Evolutionary conservation across 2,888 invertebrate genomes (phyloP), one percentile per base, ranked within the genome.

Genomic region (Chalcis sispes): DNA sequence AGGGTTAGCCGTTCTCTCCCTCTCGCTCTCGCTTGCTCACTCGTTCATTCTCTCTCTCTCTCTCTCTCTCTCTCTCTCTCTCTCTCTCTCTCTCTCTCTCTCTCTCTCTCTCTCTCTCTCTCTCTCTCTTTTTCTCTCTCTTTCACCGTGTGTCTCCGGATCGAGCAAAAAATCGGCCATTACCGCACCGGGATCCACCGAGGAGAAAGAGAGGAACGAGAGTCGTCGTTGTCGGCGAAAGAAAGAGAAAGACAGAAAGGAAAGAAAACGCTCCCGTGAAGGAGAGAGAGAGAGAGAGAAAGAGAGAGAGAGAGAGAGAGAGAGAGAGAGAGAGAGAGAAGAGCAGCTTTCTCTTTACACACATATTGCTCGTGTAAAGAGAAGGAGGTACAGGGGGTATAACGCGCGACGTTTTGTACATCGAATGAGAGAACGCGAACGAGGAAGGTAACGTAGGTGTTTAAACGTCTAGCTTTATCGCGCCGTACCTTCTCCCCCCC

Each of bases 131-230:
- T 50, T 52, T 56, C 62, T 23, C 50, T 54, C 54, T 72, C 59
- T 74, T 50, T 29, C 58, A n/a, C 29, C 18, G 20, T 82, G 82
- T 83, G 84, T 85, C 84, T 84, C 83, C 81, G 82, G 80, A 83
- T 82, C 84, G 77, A 80, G 82, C 83, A 85, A 85, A 85, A 85
- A 85, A 83, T 84, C 82, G 79, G 78, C 85, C 83, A 85, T 85
- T 85, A 83, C 82, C 79, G 82, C 80, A 83, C 82, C 80, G 81
- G 79, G 66, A 52, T 27, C 54, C 70, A 66, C 64, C 74, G 7
- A 52, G 25, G 56, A 58, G 18, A 54, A 40, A 50, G 65, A 65
- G 32, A 36, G n/a, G n/a, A n/a, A n/a, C n/a, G n/a, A n/a, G n/a
- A n/a, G n/a, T n/a, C n/a, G n/a, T n/a, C n/a, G n/a, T n/a, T n/a